phyloP scores from a whole-genome alignment of 2,113 vertebrate species.

The Cercocebus atys region DNA sequence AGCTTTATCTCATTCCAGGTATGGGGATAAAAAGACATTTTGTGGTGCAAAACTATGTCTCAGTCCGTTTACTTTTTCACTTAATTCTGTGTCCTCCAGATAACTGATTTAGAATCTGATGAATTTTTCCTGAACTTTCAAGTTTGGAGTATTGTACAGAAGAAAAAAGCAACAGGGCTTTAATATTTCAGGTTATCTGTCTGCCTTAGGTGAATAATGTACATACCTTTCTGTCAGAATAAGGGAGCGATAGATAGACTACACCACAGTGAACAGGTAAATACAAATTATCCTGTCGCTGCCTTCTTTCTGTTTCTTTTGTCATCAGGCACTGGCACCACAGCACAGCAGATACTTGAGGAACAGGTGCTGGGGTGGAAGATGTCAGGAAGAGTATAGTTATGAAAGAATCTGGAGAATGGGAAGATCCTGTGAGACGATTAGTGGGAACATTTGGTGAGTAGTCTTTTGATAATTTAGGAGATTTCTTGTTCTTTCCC shows the following conservation, averaged over 20 bases:
- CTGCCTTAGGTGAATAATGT: background rate
- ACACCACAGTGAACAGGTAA: background rate
- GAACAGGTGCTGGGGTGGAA: background rate
- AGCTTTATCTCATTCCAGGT: background rate
- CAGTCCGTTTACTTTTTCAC: background rate
- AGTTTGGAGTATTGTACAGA: background rate
- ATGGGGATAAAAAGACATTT: background rate
- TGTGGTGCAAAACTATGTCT: background rate
- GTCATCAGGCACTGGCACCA: background rate
- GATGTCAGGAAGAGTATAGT: background rate
- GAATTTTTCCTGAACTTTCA: background rate
- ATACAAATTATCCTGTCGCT: background rate
- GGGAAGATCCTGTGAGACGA: background rate
- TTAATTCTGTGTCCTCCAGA: background rate
- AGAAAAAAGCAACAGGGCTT: background rate
- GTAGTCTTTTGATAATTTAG: background rate
- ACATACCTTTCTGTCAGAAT: background rate
- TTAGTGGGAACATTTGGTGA: background rate
- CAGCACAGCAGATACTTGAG: too few species aligned
- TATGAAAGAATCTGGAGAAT: background rate
- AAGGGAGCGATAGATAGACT: background rate
- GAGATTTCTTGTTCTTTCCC: background rate
- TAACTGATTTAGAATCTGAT: background rate
- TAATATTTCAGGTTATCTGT: background rate
- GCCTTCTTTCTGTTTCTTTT: background rate